Evolutionary conservation across 1,140 invertebrate genomes (phyloP).

Genomic region (Theocolax elegans): DNA sequence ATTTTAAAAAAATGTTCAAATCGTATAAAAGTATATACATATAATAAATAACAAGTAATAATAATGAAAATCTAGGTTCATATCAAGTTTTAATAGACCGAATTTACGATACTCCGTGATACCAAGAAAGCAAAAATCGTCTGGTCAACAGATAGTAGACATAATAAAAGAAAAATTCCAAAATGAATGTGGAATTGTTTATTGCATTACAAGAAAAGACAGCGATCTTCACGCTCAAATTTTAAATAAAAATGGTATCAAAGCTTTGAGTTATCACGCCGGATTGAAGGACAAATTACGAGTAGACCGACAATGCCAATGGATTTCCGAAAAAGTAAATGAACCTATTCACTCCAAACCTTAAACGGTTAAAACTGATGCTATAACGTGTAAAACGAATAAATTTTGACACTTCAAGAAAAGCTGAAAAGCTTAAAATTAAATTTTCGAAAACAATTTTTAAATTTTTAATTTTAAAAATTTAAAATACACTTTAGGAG

Average conservation of each 20-base stretch:
- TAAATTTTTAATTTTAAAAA: too few species aligned
- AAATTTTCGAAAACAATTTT: too few species aligned
- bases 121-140: constrained; percentile 76
- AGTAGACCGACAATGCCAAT: constrained; percentile 78
- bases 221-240: constrained; percentile 81
- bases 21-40: too few species aligned
- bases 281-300: constrained; percentile 80
- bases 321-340: constrained; percentile 81
- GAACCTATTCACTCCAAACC: too few species aligned
- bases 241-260: constrained; percentile 75
- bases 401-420: too few species aligned
- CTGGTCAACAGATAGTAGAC: constrained; percentile 75
- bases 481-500: too few species aligned
- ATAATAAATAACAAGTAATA: too few species aligned
- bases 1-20: too few species aligned
- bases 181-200: constrained; percentile 90
- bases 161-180: constrained; percentile 77
- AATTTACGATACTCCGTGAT: constrained; percentile 90
- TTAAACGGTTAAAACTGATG: too few species aligned
- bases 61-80: constrained; percentile 67
- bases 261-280: constrained; percentile 88
- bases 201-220: constrained; percentile 94
- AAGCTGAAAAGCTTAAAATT: too few species aligned
- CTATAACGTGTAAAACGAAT: too few species aligned
- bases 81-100: constrained; percentile 89